Percentiles rank a stretch among this genome's conserved stretches.
Evolutionary conservation across 2,888 invertebrate species (phyloP).

Genomic region (Cheilosia grossa): DNA sequence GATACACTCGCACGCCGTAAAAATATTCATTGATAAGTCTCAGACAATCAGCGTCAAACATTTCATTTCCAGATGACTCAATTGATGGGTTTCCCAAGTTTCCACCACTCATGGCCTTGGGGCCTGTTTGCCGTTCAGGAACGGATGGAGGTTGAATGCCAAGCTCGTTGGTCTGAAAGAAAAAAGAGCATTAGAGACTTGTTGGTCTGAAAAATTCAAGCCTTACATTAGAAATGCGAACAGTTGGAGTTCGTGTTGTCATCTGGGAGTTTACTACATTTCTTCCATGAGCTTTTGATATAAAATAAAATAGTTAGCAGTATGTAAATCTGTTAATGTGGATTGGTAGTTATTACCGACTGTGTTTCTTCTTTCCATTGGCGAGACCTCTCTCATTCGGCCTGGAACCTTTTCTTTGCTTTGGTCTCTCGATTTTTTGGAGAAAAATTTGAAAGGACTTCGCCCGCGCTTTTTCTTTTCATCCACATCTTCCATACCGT

Average conservation of each 20-base stretch:
- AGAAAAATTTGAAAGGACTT: conserved; percentile 96
- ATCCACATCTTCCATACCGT: conserved; percentile 86
- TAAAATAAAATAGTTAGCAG: neutral
- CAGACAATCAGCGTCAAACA: conserved; percentile 93
- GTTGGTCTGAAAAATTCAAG: neutral
- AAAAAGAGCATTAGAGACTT: neutral
- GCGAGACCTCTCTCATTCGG: conserved; percentile 78
- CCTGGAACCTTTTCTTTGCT: conserved; percentile 86
- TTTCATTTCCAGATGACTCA: conserved; percentile 93
- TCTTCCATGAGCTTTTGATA: conserved; percentile 82
- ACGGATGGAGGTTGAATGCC: conserved; percentile 87
- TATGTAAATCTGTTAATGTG: neutral
- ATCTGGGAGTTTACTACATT: conserved; percentile 83
- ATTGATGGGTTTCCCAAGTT: conserved; percentile 87
- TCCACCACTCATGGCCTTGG: conserved; percentile 88
- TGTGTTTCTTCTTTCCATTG: conserved; percentile 82
- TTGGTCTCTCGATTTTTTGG: conserved; percentile 89
- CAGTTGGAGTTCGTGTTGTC: conserved; percentile 83
- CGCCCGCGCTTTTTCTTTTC: conserved; percentile 91
- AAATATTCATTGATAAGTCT: conserved; percentile 98
- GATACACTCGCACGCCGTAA: conserved; percentile 88
- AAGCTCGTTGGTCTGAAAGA: conserved; percentile 84
- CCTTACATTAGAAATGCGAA: conserved; percentile 83
- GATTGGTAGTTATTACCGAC: conserved; percentile 75
- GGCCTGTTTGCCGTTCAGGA: conserved; percentile 85